phyloP scores from a whole-genome alignment of 2,888 invertebrate genomes.

The Adelphocoris suturalis region DNA sequence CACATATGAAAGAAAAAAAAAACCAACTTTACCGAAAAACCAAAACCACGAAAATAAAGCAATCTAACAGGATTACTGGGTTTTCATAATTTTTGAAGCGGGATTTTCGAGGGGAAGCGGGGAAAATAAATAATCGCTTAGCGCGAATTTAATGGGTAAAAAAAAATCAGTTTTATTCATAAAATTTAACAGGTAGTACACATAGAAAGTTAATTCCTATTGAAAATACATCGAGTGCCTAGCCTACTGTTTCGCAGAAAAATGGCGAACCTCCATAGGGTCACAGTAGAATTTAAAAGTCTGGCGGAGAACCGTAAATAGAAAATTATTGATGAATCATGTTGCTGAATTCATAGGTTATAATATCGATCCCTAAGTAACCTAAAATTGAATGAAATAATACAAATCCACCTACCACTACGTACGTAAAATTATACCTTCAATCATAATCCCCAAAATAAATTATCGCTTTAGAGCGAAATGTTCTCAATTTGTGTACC shows the following conservation, averaged over 20 bases:
- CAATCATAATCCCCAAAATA: background rate
- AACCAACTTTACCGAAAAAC: background rate
- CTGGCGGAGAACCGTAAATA: too few species aligned
- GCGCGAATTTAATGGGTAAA: background rate
- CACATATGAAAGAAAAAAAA: too few species aligned
- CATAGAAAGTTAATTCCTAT: background rate
- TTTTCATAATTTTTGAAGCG: background rate
- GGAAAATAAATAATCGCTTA: conserved; percentile 8
- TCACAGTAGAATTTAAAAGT: too few species aligned
- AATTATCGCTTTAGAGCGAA: background rate
- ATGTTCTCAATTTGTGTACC: too few species aligned
- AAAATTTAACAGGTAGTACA: conserved; percentile 13
- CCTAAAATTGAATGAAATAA: background rate
- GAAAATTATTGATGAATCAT: too few species aligned
- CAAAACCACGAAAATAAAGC: background rate
- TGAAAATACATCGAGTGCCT: background rate
- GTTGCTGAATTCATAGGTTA: too few species aligned
- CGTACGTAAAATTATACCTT: background rate
- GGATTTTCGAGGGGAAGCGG: background rate
- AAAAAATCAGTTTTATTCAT: conserved; percentile 39
- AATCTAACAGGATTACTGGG: background rate
- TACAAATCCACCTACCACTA: background rate
- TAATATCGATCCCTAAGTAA: conserved; percentile 2
- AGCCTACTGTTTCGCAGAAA: too few species aligned
- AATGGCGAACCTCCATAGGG: too few species aligned